Base-by-base conservation (phyloP, 1,140 invertebrate genomes). In the Pollicipes pollicipes region DNA sequence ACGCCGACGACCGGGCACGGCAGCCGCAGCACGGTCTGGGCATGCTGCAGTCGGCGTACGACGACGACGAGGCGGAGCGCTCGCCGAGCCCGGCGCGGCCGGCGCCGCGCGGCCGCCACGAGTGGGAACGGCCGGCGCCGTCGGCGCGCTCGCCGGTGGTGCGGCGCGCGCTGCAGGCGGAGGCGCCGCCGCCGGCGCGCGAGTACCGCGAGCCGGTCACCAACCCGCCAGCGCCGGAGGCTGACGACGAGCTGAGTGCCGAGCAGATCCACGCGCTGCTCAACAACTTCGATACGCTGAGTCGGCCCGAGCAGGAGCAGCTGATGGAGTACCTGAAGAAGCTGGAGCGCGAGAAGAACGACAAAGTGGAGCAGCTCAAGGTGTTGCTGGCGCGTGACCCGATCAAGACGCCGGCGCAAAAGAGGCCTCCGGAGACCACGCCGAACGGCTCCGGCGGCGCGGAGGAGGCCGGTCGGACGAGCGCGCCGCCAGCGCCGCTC, bases 261-360 rank as follows among this genome's bases (percentile, higher is more conserved):
- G 84, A 85, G 0, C 89, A 91, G 74, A 77, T 91, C 28, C 87
- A 89, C 74, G 85, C 86, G 0, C 77, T 90, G 0, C 77, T 91
- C 35, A 88, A 89, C 76, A 90, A 90, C 77, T 91, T 91, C 74
- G 87, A 87, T 77, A 86, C 89, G 75, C 77, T 91, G 0, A 86
- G 85, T 0, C 84, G 83, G 3, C 87, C 89, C 69, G 88, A 91
- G 76, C 89, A 91, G 74, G 86, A 90, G 71, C 86, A 86, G 72
- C 79, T 91, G 0, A 90, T 91, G 10, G 85, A 85, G 6, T 89
- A 89, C 76, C 76, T 91, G 64, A 89, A 89, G 75, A 89, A 90
- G 76, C 76, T 90, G 37, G 88, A 90, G 77, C 83, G 83, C 0
- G 84, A 83, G 24, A 86, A 90, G 76, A 87, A 88, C 0, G 78